Evolutionary conservation across 2,888 invertebrate species (phyloP), one percentile per base, ranked within the genome.

Genomic region (Chloroclystis v-ata): DNA sequence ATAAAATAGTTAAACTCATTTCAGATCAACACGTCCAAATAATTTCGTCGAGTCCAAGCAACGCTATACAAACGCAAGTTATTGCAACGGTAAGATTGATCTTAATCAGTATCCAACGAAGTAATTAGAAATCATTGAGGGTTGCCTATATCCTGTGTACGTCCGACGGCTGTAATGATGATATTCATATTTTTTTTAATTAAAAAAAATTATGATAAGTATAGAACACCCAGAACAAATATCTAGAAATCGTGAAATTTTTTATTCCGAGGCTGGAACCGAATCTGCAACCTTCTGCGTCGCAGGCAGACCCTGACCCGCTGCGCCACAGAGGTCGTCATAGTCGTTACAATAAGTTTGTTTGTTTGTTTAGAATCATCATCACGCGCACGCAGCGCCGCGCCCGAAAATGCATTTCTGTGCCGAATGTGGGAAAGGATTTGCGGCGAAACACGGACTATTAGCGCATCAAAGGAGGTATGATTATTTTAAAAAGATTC

Each of bases 371-470:
- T 67, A 80, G 82, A 84, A 86, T 66, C 85, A 84, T 46, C 83
- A 20, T 20, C 20, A 20, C 20, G 20, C 20, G 3, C 20, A 84
- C 48, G 71, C 80, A 2, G 53, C 80, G 43, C 83, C 84, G 0
- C 86, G 94, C 65, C 92, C 93, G 14, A 95, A 95, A 75, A 91
- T 93, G 45, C 94, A 94, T 70, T 90, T 94, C 57, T 95, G 95
- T 67, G 90, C 91, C 16, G 93, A 94, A 63, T 95, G 95, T 62
- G 93, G 94, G 30, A 93, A 94, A 70, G 94, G 93, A 3, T 95
- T 95, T 60, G 94, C 94, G 1, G 94, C 95, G 37, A 94, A 94
- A 71, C 95, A 95, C 59, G 95, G 95, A 0, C 77, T 95, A 4
- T 89, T 94, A 49, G 94, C 95, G 63, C 95, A 95, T 76, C 93